Base-by-base conservation (phyloP, 2,888 invertebrate genomes). In the Netelia inedita region DNA sequence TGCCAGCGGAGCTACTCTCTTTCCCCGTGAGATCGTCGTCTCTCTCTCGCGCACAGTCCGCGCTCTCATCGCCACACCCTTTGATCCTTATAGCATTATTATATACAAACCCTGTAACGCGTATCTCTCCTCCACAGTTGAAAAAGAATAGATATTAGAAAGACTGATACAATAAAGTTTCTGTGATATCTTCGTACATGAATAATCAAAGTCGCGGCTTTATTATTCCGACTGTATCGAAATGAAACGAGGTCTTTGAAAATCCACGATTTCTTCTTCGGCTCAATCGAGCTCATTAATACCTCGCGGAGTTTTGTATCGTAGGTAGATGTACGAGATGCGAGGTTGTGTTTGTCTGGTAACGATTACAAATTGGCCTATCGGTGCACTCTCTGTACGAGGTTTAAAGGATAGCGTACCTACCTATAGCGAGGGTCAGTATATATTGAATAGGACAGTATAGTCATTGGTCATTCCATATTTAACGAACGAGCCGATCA, bases 291-390 rank as follows among this genome's bases (percentile, higher is more conserved):
- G 59, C 71, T 79, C 79, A 65, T 65, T 72, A 43, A 43, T 72
- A 57, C 55, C 63, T 55, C 43, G 72, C 72, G 23, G 72, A 79
- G 43, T 65, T 66, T 65, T 66, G 19, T 71, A 21, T 28, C 55
- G 61, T 35, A 21, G 65, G 73, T 78, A 23, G 61, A 65, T 55
- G 75, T 74, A 85, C 75, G 69, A 83, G 80, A 82, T 78, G 68
- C 79, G 80, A 72, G 84, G 71, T 80, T 81, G 83, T 83, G 83
- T 61, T 85, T 87, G 86, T 68, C 89, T 89, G 88, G 89, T 93
- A 93, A 93, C 93, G 93, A 93, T 93, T 92, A 92, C 92, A 93
- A 93, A 93, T 93, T 87, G 91, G 83, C 88, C 89, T 91, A 93
- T 93, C 89, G 91, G 91, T 89, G 89, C 91, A 68, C 28, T 68